Evolutionary conservation across 2,797 vertebrate species (phyloP).

Genomic region (Phoeniculus purpureus): DNA sequence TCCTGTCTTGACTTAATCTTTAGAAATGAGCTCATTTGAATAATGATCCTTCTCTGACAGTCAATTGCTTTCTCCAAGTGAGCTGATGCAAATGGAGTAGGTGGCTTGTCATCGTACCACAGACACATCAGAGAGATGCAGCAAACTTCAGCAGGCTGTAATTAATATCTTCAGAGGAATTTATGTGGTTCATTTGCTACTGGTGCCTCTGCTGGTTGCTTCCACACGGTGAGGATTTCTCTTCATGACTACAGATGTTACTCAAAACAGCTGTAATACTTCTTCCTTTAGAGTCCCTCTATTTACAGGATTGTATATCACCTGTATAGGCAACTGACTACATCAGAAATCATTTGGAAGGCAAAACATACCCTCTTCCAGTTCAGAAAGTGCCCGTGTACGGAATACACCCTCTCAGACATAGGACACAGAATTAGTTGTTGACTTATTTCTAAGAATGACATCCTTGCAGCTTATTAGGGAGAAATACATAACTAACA

Average conservation of each 20-base stretch:
- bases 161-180: conserved; percentile 41
- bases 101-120: conserved; percentile 34
- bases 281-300: background rate
- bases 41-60: conserved; percentile 48
- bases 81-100: conserved; percentile 37
- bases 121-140: conserved; percentile 17
- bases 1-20: conserved; percentile 56
- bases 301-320: background rate
- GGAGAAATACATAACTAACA: background rate
- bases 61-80: conserved; percentile 44
- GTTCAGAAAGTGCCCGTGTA: background rate
- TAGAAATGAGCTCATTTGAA: conserved; percentile 53
- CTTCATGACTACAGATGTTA: background rate
- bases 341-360: background rate
- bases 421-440: background rate
- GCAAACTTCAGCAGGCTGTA: conserved; percentile 41
- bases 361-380: background rate
- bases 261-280: background rate
- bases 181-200: conserved; percentile 2
- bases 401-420: background rate
- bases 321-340: background rate
- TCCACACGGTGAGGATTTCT: background rate
- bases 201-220: background rate
- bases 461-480: conserved; percentile 25
- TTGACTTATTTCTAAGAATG: conserved; percentile 13